phyloP scores from a whole-genome alignment of 2,888 invertebrate genomes.

The Limenitis camilla region DNA sequence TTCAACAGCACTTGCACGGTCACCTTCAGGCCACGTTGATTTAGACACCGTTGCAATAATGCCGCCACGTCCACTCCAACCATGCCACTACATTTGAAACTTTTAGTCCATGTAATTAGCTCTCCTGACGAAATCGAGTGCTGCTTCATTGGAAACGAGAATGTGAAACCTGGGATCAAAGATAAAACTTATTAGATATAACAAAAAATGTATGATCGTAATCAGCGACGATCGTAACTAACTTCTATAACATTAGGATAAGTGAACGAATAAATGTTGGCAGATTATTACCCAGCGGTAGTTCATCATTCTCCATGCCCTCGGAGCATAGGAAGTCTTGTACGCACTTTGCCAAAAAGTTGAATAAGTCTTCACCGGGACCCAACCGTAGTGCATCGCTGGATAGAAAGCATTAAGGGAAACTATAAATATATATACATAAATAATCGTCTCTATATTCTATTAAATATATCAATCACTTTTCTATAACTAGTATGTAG shows the following conservation, averaged over 20 bases:
- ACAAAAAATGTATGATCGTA: background rate
- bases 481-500: too few species aligned
- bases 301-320: conserved; percentile 69
- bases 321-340: conserved; percentile 78
- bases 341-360: conserved; percentile 84
- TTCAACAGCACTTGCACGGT: conserved; percentile 84
- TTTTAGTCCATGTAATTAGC: conserved; percentile 89
- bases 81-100: conserved; percentile 83
- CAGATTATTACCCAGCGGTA: conserved; percentile 77
- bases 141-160: conserved; percentile 88
- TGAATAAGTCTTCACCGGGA: conserved; percentile 78
- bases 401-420: conserved; percentile 21
- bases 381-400: conserved; percentile 77
- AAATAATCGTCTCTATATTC: background rate
- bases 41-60: conserved; percentile 78
- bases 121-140: conserved; percentile 81
- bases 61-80: conserved; percentile 80
- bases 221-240: background rate
- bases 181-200: background rate
- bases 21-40: conserved; percentile 71
- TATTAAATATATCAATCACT: background rate
- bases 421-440: background rate
- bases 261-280: background rate
- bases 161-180: conserved; percentile 81
- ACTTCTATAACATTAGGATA: too few species aligned